A percentile compares a stretch with the other conserved stretches of the same genome.
phyloP scores from a whole-genome alignment of 1,140 invertebrate species.

The Cyclina sinensis region DNA sequence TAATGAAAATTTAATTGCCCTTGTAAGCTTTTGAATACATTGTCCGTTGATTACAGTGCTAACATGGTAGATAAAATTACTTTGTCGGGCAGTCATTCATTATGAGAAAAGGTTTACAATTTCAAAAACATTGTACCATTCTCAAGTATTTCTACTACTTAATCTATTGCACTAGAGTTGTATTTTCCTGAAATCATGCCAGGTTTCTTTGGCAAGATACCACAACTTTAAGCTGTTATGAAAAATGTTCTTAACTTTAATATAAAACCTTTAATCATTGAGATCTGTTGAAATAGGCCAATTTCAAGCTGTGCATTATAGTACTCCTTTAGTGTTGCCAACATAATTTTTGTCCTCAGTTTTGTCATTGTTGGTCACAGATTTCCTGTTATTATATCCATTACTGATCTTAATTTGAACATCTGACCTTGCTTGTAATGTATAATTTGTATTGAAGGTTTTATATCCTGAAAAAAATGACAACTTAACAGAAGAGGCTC shows the following conservation, averaged over 20 bases:
- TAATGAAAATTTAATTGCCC: constrained; percentile 11
- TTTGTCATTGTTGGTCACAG: neutral
- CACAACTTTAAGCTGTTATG: neutral
- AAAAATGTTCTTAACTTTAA: neutral
- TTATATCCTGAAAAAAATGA: too few species aligned
- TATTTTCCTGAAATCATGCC: constrained; percentile 12
- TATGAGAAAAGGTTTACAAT: neutral
- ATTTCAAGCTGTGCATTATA: neutral
- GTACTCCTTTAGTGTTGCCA: neutral
- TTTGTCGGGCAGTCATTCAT: neutral
- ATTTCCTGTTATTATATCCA: neutral
- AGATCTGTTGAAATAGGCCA: constrained; percentile 34
- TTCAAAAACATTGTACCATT: neutral
- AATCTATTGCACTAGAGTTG: neutral
- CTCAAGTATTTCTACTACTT: constrained; percentile 11
- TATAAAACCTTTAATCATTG: neutral
- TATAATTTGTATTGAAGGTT: too few species aligned
- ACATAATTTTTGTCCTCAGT: neutral
- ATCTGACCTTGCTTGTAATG: neutral
- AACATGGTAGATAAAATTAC: constrained; percentile 16
- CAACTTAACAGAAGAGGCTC: too few species aligned
- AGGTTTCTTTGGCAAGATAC: constrained; percentile 12
- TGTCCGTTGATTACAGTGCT: neutral
- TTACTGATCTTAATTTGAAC: neutral
- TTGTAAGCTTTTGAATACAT: neutral